These are phyloP conservation scores for Chrosomus eos DNA, from an alignment of 2,797 vertebrate species.

Conservation along the genomic window DNA sequence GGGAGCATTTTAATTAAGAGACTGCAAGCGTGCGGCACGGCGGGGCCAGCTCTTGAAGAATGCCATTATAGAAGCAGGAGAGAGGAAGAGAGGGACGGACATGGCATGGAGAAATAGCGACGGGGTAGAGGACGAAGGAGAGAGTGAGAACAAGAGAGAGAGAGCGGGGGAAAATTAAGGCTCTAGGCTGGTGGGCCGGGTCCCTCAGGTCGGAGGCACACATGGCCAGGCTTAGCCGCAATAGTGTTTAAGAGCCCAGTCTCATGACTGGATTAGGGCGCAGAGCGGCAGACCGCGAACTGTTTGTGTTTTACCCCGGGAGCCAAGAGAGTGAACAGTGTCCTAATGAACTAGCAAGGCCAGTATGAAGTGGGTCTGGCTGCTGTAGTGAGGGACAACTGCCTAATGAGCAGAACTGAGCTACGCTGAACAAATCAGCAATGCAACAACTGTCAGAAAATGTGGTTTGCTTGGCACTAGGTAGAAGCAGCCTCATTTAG, in stretches of 20 bases:
- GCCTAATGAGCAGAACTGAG: constrained; percentile 41
- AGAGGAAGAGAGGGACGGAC: constrained; percentile 39
- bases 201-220: constrained; percentile 65
- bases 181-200: constrained; percentile 52
- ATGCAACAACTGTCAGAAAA: constrained; percentile 16
- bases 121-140: constrained; percentile 49
- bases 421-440: constrained; percentile 44
- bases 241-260: constrained; percentile 53
- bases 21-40: constrained; percentile 63
- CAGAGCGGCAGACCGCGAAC: constrained; percentile 44
- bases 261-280: constrained; percentile 58
- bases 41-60: constrained; percentile 59
- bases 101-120: constrained; percentile 49
- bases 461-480: constrained; percentile 28
- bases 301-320: constrained; percentile 56
- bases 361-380: constrained; percentile 53
- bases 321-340: constrained; percentile 46
- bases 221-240: constrained; percentile 61
- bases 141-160: constrained; percentile 36
- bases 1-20: constrained; percentile 74
- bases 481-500: neutral
- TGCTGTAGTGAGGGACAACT: constrained; percentile 35
- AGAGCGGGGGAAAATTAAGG: constrained; percentile 57
- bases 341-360: constrained; percentile 57
- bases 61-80: constrained; percentile 57